These are phyloP conservation scores for Alcedo atthis DNA, from an alignment of 2,797 vertebrate genomes.

Conservation along the genomic window DNA sequence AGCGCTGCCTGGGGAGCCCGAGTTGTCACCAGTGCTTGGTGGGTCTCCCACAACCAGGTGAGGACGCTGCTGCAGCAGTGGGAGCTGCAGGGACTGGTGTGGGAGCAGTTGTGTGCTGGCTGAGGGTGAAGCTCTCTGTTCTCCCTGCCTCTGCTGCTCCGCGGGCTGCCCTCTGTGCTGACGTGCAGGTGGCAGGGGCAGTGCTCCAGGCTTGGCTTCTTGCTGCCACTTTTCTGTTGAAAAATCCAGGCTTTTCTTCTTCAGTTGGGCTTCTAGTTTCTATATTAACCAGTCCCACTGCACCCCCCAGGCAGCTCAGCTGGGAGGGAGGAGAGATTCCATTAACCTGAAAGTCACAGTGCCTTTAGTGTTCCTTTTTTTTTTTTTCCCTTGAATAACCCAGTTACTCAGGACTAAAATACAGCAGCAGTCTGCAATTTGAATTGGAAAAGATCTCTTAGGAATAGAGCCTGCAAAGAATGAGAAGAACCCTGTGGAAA, in stretches of 20 bases:
- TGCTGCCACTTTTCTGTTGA: background rate
- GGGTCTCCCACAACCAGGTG: slow-evolving; percentile 97
- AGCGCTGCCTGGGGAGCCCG: slow-evolving; percentile 98
- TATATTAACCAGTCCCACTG: background rate
- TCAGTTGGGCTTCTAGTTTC: background rate
- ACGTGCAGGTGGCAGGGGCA: background rate
- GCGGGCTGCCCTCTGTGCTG: accelerated
- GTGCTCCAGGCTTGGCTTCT: background rate
- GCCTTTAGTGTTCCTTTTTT: background rate
- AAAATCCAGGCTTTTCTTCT: too few species aligned
- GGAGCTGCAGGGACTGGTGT: background rate
- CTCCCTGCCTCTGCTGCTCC: background rate
- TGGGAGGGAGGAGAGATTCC: accelerated
- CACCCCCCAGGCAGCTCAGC: background rate
- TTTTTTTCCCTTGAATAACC: background rate
- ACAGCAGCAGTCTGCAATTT: background rate
- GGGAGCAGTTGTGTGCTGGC: accelerated
- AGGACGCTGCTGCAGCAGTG: background rate
- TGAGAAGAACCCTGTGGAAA: background rate
- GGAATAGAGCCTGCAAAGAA: background rate
- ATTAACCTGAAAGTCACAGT: background rate
- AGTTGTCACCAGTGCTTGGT: slow-evolving; percentile 97
- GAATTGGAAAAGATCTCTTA: background rate
- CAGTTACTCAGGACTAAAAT: background rate
- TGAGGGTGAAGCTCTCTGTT: accelerated